Evolutionary conservation across 1,140 invertebrate species (phyloP).

Genomic region (Magallana gigas): DNA sequence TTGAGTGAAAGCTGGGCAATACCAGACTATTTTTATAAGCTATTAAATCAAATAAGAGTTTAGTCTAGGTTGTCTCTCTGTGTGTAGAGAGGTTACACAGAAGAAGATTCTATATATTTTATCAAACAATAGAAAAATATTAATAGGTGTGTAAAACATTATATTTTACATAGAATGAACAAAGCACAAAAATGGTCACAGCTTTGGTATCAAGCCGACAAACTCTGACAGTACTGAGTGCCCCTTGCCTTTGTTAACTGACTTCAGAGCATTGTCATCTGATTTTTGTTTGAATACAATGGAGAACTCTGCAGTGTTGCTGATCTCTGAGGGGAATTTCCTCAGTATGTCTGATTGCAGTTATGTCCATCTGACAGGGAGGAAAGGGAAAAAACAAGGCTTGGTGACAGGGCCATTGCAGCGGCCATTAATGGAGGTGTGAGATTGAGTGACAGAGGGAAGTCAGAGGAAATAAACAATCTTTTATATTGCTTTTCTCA

Average conservation of each 20-base stretch:
- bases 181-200: background rate
- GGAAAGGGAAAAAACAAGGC: background rate
- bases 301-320: background rate
- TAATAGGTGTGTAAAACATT: constrained; percentile 1
- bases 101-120: background rate
- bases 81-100: too few relatives aligned
- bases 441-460: constrained; percentile 1
- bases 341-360: background rate
- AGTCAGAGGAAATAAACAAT: constrained; percentile 5
- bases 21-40: too few relatives aligned
- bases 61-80: too few relatives aligned
- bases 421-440: background rate
- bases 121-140: background rate
- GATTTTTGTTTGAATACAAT: background rate
- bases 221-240: background rate
- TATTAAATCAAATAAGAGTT: too few relatives aligned
- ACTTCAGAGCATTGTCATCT: too few relatives aligned
- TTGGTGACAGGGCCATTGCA: background rate
- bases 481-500: constrained; percentile 23
- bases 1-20: background rate
- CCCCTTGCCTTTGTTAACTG: background rate
- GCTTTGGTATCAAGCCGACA: background rate
- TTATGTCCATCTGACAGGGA: background rate
- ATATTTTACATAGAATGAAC: background rate
- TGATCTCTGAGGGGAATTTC: background rate